Percentiles rank a stretch among this genome's conserved stretches.
phyloP scores from a whole-genome alignment of 35 echinoderm and acorn worm genomes.

The Ptychodera flava region DNA sequence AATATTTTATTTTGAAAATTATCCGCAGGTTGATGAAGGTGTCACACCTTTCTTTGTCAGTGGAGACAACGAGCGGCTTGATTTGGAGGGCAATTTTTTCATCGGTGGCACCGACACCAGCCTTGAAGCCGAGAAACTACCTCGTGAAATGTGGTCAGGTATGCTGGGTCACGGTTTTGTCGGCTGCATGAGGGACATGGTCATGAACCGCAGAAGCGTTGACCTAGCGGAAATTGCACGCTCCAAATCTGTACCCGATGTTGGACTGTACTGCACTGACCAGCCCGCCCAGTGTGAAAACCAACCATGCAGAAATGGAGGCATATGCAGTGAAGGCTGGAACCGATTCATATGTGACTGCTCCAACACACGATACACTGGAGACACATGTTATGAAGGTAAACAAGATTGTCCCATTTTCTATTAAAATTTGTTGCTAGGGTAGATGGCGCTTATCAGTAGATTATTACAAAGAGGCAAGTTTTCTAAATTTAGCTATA shows the following conservation, averaged over 20 bases:
- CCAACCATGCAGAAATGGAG: slow-evolving; percentile 64
- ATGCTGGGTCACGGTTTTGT: slow-evolving; percentile 64
- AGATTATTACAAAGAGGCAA: too few relatives aligned
- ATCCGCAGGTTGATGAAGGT: neutral
- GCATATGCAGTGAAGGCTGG: slow-evolving; percentile 82
- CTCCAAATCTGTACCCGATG: slow-evolving; percentile 2
- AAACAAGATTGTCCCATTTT: neutral
- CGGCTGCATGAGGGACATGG: slow-evolving; percentile 75
- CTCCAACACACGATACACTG: slow-evolving; percentile 74
- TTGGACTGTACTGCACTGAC: slow-evolving; percentile 46
- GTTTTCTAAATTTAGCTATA: too few relatives aligned
- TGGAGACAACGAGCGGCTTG: slow-evolving; percentile 56
- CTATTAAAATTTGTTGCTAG: neutral
- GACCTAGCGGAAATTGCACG: slow-evolving; percentile 55
- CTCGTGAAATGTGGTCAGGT: slow-evolving; percentile 69
- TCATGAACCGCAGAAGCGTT: slow-evolving; percentile 44
- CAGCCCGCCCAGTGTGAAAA: slow-evolving; percentile 37
- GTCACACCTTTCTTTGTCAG: neutral
- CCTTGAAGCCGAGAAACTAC: slow-evolving; percentile 25
- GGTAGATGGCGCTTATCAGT: neutral
- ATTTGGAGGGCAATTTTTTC: slow-evolving; percentile 57
- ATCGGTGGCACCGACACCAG: slow-evolving; percentile 63
- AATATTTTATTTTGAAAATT: too few relatives aligned
- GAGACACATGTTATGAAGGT: slow-evolving; percentile 76
- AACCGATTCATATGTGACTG: slow-evolving; percentile 97